phyloP scores from a whole-genome alignment of 2,888 invertebrate genomes.

The Cotesia congregata region DNA sequence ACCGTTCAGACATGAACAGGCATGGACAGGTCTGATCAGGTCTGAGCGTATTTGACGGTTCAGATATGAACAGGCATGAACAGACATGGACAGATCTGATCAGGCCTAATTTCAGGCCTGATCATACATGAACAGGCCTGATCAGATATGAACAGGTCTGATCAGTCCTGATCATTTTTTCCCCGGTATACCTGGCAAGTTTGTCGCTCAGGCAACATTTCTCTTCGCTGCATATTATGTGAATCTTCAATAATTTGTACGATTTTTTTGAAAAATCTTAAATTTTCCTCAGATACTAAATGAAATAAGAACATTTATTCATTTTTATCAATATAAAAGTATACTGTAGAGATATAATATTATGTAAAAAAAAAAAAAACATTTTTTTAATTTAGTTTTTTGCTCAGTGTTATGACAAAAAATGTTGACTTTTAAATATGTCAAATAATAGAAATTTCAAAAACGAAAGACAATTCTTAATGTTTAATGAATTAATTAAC shows the following conservation, averaged over 20 bases:
- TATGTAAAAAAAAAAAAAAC: background rate
- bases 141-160: too few species aligned
- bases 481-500: background rate
- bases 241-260: background rate
- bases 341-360: background rate
- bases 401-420: background rate
- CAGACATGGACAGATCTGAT: too few species aligned
- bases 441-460: background rate
- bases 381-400: too few species aligned
- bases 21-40: too few species aligned
- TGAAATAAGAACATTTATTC: background rate
- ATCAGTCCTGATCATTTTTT: too few species aligned
- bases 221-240: background rate
- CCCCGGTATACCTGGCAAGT: background rate
- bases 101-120: too few species aligned
- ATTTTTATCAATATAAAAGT: background rate
- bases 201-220: background rate
- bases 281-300: background rate
- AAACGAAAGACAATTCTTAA: background rate
- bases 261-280: background rate
- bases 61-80: too few species aligned
- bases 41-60: too few species aligned
- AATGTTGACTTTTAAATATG: background rate
- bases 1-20: too few species aligned
- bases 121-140: too few species aligned